Evolutionary conservation across 2,888 invertebrate species (phyloP).

Genomic region (Cephus spinipes): DNA sequence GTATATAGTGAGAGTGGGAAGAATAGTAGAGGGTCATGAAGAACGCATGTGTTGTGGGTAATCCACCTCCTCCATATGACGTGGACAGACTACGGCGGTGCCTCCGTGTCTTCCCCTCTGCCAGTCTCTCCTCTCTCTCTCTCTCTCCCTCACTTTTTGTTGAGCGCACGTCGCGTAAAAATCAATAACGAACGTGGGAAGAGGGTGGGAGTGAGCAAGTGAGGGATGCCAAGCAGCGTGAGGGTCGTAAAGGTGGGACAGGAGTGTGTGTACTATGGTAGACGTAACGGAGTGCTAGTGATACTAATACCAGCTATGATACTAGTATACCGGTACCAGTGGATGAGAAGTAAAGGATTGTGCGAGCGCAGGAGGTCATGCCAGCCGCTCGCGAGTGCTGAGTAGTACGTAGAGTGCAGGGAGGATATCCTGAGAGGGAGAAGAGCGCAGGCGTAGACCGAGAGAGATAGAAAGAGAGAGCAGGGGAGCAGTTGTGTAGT

Average conservation of each 20-base stretch:
- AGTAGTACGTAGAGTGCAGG: background rate
- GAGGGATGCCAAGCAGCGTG: background rate
- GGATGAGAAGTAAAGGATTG: background rate
- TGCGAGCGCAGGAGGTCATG: background rate
- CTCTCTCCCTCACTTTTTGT: slow-evolving; percentile 2
- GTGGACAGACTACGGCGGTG: slow-evolving; percentile 46
- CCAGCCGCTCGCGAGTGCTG: background rate
- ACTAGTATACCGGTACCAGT: background rate
- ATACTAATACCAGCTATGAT: background rate
- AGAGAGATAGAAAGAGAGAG: slow-evolving; percentile 16
- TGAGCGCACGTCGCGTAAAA: slow-evolving; percentile 57
- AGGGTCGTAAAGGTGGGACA: background rate
- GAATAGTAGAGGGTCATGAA: background rate
- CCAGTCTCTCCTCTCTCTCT: slow-evolving; percentile 16
- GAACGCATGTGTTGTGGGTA: background rate
- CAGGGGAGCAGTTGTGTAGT: background rate
- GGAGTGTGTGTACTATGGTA: background rate
- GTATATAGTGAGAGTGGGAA: background rate
- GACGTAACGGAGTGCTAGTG: background rate
- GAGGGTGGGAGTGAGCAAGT: background rate
- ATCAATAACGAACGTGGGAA: slow-evolving; percentile 61
- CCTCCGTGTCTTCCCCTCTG: slow-evolving; percentile 19
- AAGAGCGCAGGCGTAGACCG: slow-evolving; percentile 29
- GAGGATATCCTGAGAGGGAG: background rate
- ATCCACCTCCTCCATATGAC: slow-evolving; percentile 50